phyloP scores from a whole-genome alignment of 2,888 invertebrate species.

The Ochropacha duplaris region DNA sequence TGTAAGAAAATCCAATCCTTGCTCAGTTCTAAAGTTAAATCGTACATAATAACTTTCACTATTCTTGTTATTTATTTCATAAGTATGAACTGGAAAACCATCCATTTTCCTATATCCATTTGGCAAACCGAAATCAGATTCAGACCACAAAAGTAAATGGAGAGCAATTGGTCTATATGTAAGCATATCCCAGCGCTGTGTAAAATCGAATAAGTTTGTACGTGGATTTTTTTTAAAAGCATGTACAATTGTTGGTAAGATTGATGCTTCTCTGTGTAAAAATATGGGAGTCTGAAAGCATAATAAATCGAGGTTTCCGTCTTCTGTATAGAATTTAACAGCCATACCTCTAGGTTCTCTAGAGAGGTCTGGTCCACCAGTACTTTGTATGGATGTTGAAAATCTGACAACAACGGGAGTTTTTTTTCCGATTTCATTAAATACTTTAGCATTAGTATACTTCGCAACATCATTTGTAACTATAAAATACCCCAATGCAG shows the following conservation, averaged over 20 bases:
- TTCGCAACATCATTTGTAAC: conserved; percentile 89
- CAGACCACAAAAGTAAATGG: conserved; percentile 89
- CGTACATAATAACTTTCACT: conserved; percentile 89
- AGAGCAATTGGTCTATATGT: conserved; percentile 84
- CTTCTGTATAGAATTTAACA: conserved; percentile 47
- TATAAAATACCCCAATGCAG: conserved; percentile 91
- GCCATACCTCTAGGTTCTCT: conserved; percentile 69
- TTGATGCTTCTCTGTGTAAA: conserved; percentile 78
- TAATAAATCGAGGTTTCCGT: conserved; percentile 45
- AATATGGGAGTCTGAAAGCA: conserved; percentile 82
- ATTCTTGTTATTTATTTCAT: conserved; percentile 89
- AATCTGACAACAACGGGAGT: conserved; percentile 83
- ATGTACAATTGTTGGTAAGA: conserved; percentile 79
- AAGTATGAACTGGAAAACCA: conserved; percentile 94
- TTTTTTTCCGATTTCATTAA: conserved; percentile 82
- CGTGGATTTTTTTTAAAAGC: conserved; percentile 81
- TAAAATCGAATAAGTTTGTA: conserved; percentile 59
- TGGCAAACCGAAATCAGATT: conserved; percentile 93
- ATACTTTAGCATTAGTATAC: conserved; percentile 83
- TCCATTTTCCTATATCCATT: conserved; percentile 95
- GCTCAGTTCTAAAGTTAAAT: conserved; percentile 94
- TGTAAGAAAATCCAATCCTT: conserved; percentile 89
- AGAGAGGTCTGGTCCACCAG: conserved; percentile 83
- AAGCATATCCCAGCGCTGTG: conserved; percentile 78
- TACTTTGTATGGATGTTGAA: conserved; percentile 83